Evolutionary conservation across 2,113 vertebrate species (phyloP), one percentile per base, ranked within the genome.

Genomic region (Phylloscopus whistleri): DNA sequence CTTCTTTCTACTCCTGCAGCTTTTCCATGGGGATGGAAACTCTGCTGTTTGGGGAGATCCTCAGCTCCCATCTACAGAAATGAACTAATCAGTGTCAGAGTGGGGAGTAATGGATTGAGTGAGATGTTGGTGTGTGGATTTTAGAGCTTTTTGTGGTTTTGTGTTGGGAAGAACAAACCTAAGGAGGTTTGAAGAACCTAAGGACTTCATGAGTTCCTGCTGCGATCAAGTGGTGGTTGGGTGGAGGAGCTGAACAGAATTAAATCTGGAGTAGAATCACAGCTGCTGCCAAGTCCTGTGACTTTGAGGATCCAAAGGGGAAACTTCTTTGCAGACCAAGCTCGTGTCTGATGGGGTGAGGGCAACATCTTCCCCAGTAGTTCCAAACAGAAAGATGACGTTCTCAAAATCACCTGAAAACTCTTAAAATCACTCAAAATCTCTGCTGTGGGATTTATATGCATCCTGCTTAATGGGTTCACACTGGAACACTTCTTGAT

Each of bases 401-500:
- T n/a, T 82, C 22, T 83, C 19, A 49, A 64, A 83, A 53, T 41
- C 19, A n/a, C 26, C 3, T n/a, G 19, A 39, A 80, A 84, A 46
- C 27, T 20, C 39, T 49, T 33, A 72, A 74, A 74, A 77, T 55
- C 44, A 63, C 37, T 43, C 35, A 64, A 69, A 84, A 80, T 46
- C 33, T 31, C 35, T 12, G 5, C 11, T 43, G 78, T 84, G 60
- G 62, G 49, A 49, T 87, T 79, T 84, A 35, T 90, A 55, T 72
- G 10, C 33, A 17, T 87, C 68, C 86, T 95, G 64, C 89, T 97
- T 90, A 90, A 55, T 28, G 66, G 44, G 49, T 87, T 94, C 70
- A 95, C 46, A 1, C 56, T 72, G 69, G 69, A 84, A 82, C 81
- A 44, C 49, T 44, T 3, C 81, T 78, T 95, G 91, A 95, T 91